phyloP scores from a whole-genome alignment of 2,888 invertebrate species.

The Laspeyria flexula region DNA sequence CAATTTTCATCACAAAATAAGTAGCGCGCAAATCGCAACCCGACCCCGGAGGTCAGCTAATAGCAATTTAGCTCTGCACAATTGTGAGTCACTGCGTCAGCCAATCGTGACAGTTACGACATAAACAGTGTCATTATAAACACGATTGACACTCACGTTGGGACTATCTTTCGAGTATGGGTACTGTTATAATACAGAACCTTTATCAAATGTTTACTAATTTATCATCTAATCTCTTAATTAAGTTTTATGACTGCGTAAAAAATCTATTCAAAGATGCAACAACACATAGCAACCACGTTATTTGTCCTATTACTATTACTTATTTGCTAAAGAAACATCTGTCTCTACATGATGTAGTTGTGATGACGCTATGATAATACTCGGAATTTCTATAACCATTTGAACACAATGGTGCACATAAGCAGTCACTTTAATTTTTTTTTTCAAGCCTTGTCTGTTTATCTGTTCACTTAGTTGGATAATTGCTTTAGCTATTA shows the following conservation, averaged over 20 bases:
- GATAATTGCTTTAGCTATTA: slow-evolving; percentile 1
- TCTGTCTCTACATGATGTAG: slow-evolving; percentile 44
- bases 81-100: slow-evolving; percentile 57
- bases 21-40: slow-evolving; percentile 54
- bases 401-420: background rate
- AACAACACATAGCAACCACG: background rate
- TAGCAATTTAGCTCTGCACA: slow-evolving; percentile 60
- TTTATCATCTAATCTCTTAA: background rate
- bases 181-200: background rate
- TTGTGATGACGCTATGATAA: slow-evolving; percentile 25
- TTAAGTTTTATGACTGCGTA: too few relatives aligned
- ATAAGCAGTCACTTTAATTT: background rate
- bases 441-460: background rate
- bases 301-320: background rate
- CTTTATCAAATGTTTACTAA: background rate
- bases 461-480: background rate
- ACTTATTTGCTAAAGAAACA: slow-evolving; percentile 46
- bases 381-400: slow-evolving; percentile 25
- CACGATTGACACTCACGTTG: slow-evolving; percentile 2
- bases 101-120: slow-evolving; percentile 44
- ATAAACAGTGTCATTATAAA: slow-evolving; percentile 24
- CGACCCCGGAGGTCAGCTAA: slow-evolving; percentile 70
- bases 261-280: too few relatives aligned
- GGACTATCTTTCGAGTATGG: background rate
- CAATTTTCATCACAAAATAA: slow-evolving; percentile 46